Conservation (phyloP, 2,113 vertebrate genomes). For the Macquaria ambigua region DNA sequence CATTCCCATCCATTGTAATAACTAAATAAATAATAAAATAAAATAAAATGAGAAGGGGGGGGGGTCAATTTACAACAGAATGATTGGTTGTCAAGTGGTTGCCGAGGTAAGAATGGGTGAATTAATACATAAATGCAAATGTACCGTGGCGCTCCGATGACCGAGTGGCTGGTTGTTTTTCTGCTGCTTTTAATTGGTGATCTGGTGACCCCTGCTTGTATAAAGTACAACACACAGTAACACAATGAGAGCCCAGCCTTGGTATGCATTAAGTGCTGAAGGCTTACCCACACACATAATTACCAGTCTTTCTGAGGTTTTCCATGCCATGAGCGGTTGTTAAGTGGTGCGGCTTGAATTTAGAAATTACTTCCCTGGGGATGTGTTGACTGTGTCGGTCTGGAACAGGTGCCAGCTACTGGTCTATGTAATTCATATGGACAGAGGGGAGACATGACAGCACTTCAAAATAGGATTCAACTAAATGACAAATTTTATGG, state of each 20-base stretch:
- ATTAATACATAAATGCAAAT: slow-evolving; percentile 47
- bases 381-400: slow-evolving; percentile 16
- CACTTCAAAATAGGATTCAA: not conserved
- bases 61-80: slow-evolving; percentile 26
- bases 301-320: slow-evolving; percentile 59
- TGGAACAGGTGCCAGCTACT: slow-evolving; percentile 22
- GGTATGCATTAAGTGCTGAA: slow-evolving; percentile 55
- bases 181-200: slow-evolving; percentile 68
- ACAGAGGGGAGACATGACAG: not conserved
- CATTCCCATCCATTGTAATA: not conserved
- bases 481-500: not conserved
- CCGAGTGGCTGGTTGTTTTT: slow-evolving; percentile 54
- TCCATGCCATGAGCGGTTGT: slow-evolving; percentile 37
- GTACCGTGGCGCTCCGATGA: not conserved
- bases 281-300: slow-evolving; percentile 69
- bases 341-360: slow-evolving; percentile 49
- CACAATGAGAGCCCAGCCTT: slow-evolving; percentile 50
- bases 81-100: slow-evolving; percentile 36
- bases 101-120: slow-evolving; percentile 31
- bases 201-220: slow-evolving; percentile 55
- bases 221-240: slow-evolving; percentile 39
- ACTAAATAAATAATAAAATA: not conserved
- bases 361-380: slow-evolving; percentile 50
- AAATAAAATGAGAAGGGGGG: too few relatives aligned
- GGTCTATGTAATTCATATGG: slow-evolving; percentile 5